Percentiles rank a stretch among this genome's conserved stretches.
These are phyloP conservation scores for Vanacampus margaritifer DNA, from an alignment of 2,113 vertebrate genomes.

Conservation along the genomic window DNA sequence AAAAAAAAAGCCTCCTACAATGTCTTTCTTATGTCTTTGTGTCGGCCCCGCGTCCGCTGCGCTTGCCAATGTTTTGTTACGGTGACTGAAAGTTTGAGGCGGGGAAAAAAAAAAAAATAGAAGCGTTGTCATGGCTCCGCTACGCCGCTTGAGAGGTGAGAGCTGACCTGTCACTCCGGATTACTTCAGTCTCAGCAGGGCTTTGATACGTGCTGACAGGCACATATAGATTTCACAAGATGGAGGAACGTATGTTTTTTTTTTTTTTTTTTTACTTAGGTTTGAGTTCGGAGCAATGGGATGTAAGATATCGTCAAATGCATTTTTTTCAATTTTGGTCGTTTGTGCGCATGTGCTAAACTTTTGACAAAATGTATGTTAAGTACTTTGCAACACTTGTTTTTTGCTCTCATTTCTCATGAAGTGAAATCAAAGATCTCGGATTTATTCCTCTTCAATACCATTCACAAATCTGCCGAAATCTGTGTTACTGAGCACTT, in stretches of 20 bases:
- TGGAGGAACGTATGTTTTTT: constrained; percentile 50
- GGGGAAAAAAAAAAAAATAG: constrained; percentile 19
- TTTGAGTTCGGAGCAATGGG: constrained; percentile 13
- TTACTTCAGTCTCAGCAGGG: constrained; percentile 50
- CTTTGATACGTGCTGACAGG: constrained; percentile 65
- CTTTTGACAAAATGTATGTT: not conserved
- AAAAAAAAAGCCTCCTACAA: not conserved
- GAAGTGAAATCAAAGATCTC: not conserved
- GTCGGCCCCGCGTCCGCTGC: not conserved
- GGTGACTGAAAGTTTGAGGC: constrained; percentile 20
- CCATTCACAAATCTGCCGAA: not conserved
- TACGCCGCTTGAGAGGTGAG: constrained; percentile 40
- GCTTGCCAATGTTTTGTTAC: constrained; percentile 53
- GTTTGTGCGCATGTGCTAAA: not conserved
- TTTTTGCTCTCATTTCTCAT: not conserved
- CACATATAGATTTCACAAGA: constrained; percentile 40
- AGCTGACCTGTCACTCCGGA: constrained; percentile 61
- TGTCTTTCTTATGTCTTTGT: not conserved
- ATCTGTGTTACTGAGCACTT: not conserved
- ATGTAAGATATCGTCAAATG: not conserved
- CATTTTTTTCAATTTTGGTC: not conserved
- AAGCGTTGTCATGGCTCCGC: not conserved
- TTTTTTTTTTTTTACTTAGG: constrained; percentile 36
- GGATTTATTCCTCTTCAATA: not conserved
- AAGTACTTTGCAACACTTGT: not conserved